Percentiles rank a stretch among this genome's conserved stretches.
phyloP scores from a whole-genome alignment of 2,888 invertebrate species.

The Platypus cylindrus region DNA sequence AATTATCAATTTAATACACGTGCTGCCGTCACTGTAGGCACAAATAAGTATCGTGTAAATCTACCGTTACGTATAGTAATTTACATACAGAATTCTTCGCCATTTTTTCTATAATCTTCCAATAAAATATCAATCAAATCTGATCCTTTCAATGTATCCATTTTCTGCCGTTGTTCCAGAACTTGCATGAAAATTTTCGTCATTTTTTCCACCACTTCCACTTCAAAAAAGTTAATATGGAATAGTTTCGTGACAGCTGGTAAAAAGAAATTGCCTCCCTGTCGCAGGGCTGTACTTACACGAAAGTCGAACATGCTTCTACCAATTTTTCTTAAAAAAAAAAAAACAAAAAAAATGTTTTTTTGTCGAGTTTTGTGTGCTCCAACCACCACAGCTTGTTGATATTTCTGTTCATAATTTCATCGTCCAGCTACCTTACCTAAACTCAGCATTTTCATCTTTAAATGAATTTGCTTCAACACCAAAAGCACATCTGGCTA shows the following conservation, averaged over 20 bases:
- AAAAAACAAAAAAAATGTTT: too few species aligned
- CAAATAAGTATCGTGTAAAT: too few species aligned
- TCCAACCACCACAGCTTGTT: too few species aligned
- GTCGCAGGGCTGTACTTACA: slow-evolving; percentile 19
- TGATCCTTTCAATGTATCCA: slow-evolving; percentile 30
- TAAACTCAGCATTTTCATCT: slow-evolving; percentile 30
- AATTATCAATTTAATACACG: too few species aligned
- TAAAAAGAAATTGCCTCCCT: slow-evolving; percentile 22
- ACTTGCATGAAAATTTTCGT: slow-evolving; percentile 23
- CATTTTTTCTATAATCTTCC: slow-evolving; percentile 5
- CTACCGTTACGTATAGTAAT: too few species aligned
- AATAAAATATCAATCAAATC: slow-evolving; percentile 41
- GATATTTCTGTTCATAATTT: too few species aligned
- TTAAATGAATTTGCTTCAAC: slow-evolving; percentile 32
- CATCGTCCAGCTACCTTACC: slow-evolving; percentile 15
- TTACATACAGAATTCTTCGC: slow-evolving; percentile 3
- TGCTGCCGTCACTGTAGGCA: too few species aligned
- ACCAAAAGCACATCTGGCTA: slow-evolving; percentile 36
- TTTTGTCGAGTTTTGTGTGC: too few species aligned
- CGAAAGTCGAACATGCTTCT: too few species aligned
- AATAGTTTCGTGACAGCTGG: slow-evolving; percentile 21
- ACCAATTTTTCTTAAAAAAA: too few species aligned
- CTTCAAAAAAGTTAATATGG: slow-evolving; percentile 22
- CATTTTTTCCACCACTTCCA: slow-evolving; percentile 22
- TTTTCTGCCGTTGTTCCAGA: slow-evolving; percentile 20